These are phyloP conservation scores for Drosophila kepulauana DNA, from an alignment of 1,140 invertebrate genomes.

Conservation along the genomic window DNA sequence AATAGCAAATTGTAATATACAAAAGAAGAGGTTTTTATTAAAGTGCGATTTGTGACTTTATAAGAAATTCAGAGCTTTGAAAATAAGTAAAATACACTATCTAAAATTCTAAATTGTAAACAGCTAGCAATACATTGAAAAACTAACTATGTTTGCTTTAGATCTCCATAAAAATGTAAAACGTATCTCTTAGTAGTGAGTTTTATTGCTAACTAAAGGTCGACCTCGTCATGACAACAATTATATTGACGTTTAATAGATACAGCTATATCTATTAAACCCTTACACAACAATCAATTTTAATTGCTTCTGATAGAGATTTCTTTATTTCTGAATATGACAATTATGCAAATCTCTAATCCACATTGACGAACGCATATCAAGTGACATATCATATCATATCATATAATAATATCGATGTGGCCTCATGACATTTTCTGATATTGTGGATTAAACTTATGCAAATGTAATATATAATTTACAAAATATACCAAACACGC, in stretches of 20 bases:
- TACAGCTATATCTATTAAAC: background rate
- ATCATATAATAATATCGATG: conserved; percentile 24
- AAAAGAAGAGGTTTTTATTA: no score
- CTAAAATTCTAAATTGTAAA: no score
- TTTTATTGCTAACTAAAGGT: background rate
- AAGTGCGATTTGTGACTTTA: no score
- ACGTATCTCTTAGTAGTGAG: background rate
- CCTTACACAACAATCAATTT: background rate
- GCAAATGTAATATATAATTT: conserved; percentile 68
- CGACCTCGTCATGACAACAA: background rate
- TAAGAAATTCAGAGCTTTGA: no score
- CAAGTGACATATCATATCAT: conserved; percentile 38
- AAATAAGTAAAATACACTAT: no score
- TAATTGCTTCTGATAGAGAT: background rate
- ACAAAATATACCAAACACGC: conserved; percentile 73
- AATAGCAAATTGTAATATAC: no score
- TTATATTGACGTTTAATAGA: background rate
- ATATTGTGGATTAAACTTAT: conserved; percentile 36
- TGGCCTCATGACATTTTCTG: conserved; percentile 5
- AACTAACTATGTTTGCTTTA: no score
- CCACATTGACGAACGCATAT: conserved; percentile 33
- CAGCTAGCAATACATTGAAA: no score
- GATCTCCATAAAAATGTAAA: background rate
- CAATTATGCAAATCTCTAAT: background rate
- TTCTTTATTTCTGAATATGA: background rate